Evolutionary conservation across 2,888 invertebrate species (phyloP).

Genomic region (Ellobium chinense): DNA sequence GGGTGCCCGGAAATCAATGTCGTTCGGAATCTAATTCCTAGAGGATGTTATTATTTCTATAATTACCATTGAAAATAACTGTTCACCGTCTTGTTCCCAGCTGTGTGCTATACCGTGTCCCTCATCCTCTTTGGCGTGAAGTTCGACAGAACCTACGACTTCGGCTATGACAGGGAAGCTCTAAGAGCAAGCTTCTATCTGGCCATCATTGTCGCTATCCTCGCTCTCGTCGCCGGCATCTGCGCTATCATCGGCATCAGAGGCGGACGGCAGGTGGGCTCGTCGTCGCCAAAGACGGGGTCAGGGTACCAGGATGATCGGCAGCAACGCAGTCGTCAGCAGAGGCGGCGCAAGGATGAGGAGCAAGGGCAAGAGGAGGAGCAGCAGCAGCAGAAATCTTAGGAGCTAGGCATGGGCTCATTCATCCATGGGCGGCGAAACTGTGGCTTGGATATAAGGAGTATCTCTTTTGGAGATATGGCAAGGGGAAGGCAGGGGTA

Average conservation of each 20-base stretch:
- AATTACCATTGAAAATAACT: not conserved
- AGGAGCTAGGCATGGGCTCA: too few species aligned
- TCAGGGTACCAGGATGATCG: not conserved
- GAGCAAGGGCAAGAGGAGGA: not conserved
- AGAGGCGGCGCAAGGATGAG: not conserved
- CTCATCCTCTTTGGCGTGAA: constrained; percentile 38
- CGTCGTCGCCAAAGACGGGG: not conserved
- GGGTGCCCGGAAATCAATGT: too few species aligned
- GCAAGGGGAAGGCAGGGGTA: too few species aligned
- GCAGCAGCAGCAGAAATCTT: not conserved
- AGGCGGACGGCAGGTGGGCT: not conserved
- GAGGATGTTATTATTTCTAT: too few species aligned
- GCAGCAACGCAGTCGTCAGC: not conserved
- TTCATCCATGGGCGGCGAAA: too few species aligned
- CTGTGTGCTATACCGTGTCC: constrained; percentile 37
- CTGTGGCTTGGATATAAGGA: too few species aligned
- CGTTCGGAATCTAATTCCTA: too few species aligned
- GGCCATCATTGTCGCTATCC: constrained; percentile 13
- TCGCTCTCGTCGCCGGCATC: constrained; percentile 7
- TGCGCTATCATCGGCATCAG: not conserved
- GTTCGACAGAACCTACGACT: constrained; percentile 28
- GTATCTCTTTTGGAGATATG: too few species aligned
- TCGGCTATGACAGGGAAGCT: constrained; percentile 13
- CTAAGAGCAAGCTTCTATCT: constrained; percentile 4
- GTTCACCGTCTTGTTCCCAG: not conserved